Conservation (phyloP, 2,888 invertebrate species). For the Hipparchia semele region DNA sequence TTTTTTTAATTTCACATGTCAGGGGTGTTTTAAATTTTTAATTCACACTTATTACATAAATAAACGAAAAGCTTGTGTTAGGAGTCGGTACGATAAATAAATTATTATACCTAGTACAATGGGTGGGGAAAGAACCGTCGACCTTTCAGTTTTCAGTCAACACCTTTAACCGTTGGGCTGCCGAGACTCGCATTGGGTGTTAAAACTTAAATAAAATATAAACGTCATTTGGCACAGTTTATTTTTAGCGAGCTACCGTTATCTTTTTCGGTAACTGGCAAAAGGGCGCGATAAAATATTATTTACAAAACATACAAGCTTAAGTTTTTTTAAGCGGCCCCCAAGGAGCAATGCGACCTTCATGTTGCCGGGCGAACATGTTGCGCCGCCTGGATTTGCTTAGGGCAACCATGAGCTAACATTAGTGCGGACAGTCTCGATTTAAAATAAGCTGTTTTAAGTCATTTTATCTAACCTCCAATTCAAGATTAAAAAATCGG, state of each 20-base stretch:
- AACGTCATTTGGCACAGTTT: slow-evolving; percentile 3
- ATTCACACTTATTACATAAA: too few species aligned
- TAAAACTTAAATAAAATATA: not conserved
- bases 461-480: too few species aligned
- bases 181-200: too few species aligned
- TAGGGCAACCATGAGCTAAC: slow-evolving; percentile 32
- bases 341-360: slow-evolving; percentile 69
- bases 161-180: too few species aligned
- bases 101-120: too few species aligned
- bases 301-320: slow-evolving; percentile 73
- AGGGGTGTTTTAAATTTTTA: too few species aligned
- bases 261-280: slow-evolving; percentile 31
- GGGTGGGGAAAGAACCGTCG: too few species aligned
- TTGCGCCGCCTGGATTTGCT: slow-evolving; percentile 45
- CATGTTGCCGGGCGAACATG: slow-evolving; percentile 57
- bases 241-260: slow-evolving; percentile 28
- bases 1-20: too few species aligned
- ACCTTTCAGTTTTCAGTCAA: too few species aligned
- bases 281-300: slow-evolving; percentile 63
- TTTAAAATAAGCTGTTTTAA: not conserved
- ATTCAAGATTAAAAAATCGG: too few species aligned
- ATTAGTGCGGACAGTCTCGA: not conserved
- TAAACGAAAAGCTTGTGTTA: too few species aligned
- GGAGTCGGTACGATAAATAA: too few species aligned
- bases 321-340: slow-evolving; percentile 66